Evolutionary conservation across 2,888 invertebrate species (phyloP), one percentile per base, ranked within the genome.

Genomic region (Diarsia rubi): DNA sequence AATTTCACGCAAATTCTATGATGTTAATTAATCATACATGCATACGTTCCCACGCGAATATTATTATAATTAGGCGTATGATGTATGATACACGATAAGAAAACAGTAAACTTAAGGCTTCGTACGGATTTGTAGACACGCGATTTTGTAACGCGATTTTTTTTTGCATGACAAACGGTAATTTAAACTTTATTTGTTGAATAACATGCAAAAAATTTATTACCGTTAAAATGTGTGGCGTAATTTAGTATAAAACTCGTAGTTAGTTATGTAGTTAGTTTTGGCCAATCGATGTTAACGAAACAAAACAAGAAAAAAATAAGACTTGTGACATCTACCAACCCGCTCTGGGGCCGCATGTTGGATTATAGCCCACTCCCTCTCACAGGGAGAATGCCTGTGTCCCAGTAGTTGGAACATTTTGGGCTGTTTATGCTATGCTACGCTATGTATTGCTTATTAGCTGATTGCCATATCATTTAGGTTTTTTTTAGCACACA

Each of bases 1-100:
- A 72, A 82, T 72, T 82, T 57, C 65, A 82, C 82, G 80, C 78
- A 69, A 80, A 80, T 78, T 52, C 44, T 74, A 52, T 65, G 74
- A 60, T 47, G n/a, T 54, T 27, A 59, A 83, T 81, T 67, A 73
- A 73, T 69, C 47, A 73, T 74, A 79, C 73, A 74, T 79, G 81
- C 69, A 52, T 12, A 19, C 6, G 37, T 73, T 83, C 83, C 73
- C 80, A 80, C 82, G 80, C 78, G 16, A 77, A 82, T 70, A 77
- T 64, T 68, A 82, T 82, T 71, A 31, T 80, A 82, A 80, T 77
- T 27, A 71, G 27, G n/a, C 68, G 42, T 64, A 49, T 57, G 66
- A 63, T 81, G 52, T 57, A 49, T 57, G 62, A 63, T 75, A 45
- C 52, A 69, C 57, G 21, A n/a, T 69, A 42, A 64, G 21, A 47